Percentiles rank a stretch among this genome's conserved stretches.
Conservation (phyloP, 1,140 invertebrate species). For the Rhyzopertha dominica region DNA sequence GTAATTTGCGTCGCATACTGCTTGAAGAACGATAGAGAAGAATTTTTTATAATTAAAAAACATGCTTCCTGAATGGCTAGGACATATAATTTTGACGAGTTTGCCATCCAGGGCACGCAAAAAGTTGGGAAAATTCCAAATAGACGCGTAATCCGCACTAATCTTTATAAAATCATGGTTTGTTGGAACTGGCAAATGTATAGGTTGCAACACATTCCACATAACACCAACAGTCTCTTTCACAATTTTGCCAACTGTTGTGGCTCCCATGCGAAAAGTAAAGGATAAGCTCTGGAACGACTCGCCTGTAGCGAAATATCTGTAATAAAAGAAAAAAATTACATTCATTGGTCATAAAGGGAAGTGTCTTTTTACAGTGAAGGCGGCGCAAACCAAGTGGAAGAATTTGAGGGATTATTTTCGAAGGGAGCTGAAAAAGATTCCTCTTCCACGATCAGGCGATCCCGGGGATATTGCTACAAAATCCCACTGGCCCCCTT, state of each 20-base stretch:
- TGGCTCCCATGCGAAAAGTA: slow-evolving; percentile 7
- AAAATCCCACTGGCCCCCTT: too few relatives aligned
- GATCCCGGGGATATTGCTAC: too few relatives aligned
- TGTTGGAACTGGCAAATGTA: slow-evolving; percentile 6
- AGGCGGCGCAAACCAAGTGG: too few relatives aligned
- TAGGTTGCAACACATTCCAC: slow-evolving; percentile 4
- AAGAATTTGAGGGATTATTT: too few relatives aligned
- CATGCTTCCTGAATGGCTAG: slow-evolving; percentile 2
- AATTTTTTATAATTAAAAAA: slow-evolving; percentile 14
- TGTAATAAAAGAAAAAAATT: slow-evolving; percentile 1
- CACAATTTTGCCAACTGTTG: slow-evolving; percentile 6
- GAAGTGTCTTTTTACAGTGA: too few relatives aligned
- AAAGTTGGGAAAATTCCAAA: slow-evolving; percentile 40
- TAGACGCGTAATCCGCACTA: slow-evolving; percentile 5
- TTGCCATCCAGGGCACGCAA: slow-evolving; percentile 47
- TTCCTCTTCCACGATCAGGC: too few relatives aligned
- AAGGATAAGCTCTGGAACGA: too few relatives aligned
- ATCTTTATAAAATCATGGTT: slow-evolving; percentile 7
- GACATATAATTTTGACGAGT: slow-evolving; percentile 34
- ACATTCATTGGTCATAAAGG: too few relatives aligned
- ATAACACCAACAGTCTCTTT: slow-evolving; percentile 6
- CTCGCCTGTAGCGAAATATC: slow-evolving; percentile 8
- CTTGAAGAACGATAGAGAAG: slow-evolving; percentile 42
- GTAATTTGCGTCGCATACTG: slow-evolving; percentile 41
- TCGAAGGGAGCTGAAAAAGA: too few relatives aligned